Conservation (phyloP, 2,888 invertebrate genomes). For the Acrobeloides nanus region DNA sequence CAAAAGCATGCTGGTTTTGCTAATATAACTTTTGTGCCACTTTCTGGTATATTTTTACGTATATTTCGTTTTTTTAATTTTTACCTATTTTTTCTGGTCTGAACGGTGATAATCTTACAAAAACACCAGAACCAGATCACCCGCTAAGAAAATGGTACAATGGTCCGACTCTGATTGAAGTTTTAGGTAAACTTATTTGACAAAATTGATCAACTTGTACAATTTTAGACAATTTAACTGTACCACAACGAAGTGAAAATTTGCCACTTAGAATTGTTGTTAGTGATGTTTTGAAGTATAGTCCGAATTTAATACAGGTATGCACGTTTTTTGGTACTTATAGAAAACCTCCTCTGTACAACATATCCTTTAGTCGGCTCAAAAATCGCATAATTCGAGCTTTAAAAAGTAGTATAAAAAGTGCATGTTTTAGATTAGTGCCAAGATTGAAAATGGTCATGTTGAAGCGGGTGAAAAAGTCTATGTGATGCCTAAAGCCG, state of each 20-base stretch:
- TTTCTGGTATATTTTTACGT: conserved; percentile 66
- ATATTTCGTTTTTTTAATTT: conserved; percentile 77
- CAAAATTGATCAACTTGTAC: conserved; percentile 1
- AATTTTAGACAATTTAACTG: conserved; percentile 68
- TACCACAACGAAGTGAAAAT: conserved; percentile 71
- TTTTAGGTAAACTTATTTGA: conserved; percentile 65
- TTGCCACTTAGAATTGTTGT: conserved; percentile 86
- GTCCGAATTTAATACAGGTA: conserved; percentile 30
- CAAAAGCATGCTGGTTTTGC: conserved; percentile 42
- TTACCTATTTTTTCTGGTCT: too few species aligned
- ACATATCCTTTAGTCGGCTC: too few species aligned
- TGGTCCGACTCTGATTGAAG: conserved; percentile 75
- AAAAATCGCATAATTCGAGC: too few species aligned
- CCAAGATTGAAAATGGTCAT: conserved; percentile 82
- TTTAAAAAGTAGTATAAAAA: too few species aligned
- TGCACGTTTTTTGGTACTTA: too few species aligned
- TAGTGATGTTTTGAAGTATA: conserved; percentile 78
- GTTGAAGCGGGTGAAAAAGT: conserved; percentile 73
- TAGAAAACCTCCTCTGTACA: too few species aligned
- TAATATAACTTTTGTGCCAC: conserved; percentile 65
- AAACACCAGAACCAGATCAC: conserved; percentile 61
- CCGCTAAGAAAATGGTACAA: conserved; percentile 69
- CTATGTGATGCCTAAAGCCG: conserved; percentile 60
- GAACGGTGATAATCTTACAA: conserved; percentile 82
- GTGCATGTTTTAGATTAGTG: conserved; percentile 77